Evolutionary conservation across 2,888 invertebrate species (phyloP).

Genomic region (Gymnosoma rotundatum): DNA sequence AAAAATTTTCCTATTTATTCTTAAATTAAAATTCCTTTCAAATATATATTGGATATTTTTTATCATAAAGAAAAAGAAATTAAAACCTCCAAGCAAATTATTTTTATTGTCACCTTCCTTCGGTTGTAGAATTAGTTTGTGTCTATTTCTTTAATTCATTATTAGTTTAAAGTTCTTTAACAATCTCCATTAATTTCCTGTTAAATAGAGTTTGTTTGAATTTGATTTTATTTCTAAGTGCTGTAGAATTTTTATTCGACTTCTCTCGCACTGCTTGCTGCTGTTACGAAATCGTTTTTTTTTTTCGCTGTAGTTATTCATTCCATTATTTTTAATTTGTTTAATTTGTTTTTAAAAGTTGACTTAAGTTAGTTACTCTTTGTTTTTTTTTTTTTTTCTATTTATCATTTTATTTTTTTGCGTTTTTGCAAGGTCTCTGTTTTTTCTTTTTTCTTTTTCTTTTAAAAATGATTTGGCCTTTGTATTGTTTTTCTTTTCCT

Average conservation of each 20-base stretch:
- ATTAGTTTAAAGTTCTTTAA: not conserved
- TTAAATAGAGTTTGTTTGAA: not conserved
- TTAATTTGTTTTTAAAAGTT: conserved; percentile 71
- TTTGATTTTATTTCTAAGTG: not conserved
- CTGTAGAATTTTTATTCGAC: conserved; percentile 1
- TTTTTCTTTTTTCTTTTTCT: conserved; percentile 26
- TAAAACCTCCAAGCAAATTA: not conserved
- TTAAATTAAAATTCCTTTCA: too few species aligned
- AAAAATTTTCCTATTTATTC: too few species aligned
- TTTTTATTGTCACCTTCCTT: not conserved
- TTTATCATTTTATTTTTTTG: conserved; percentile 14
- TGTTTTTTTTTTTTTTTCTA: conserved; percentile 10
- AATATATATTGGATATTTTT: too few species aligned
- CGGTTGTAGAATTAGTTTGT: not conserved
- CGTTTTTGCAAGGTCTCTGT: conserved; percentile 11
- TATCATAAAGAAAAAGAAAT: too few species aligned
- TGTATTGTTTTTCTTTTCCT: conserved; percentile 41
- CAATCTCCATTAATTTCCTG: conserved; percentile 3
- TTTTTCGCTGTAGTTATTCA: conserved; percentile 54
- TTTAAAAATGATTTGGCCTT: conserved; percentile 60
- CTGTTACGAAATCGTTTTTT: conserved; percentile 3
- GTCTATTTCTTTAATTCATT: conserved; percentile 2
- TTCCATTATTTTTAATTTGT: conserved; percentile 71
- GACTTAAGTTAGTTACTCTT: conserved; percentile 58
- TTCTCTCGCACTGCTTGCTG: not conserved